These are phyloP conservation scores for Eurystomus glaucurus DNA, from an alignment of 2,797 vertebrate genomes.

Conservation along the genomic window DNA sequence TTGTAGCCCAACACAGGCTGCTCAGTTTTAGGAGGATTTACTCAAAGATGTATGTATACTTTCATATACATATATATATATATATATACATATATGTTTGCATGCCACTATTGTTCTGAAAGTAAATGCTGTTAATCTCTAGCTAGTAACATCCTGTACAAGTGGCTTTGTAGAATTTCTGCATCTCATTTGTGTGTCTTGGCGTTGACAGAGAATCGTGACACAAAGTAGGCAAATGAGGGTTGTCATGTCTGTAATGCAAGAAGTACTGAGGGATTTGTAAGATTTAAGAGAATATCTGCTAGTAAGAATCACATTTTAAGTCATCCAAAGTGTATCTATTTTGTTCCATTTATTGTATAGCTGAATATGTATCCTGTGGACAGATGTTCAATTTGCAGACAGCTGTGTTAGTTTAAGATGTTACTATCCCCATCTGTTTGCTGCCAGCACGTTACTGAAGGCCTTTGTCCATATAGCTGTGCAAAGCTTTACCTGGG, in stretches of 20 bases:
- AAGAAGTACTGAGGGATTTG: constrained; percentile 9
- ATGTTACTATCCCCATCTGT: constrained; percentile 41
- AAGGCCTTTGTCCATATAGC: not conserved
- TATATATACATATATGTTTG: not conserved
- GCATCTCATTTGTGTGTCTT: not conserved
- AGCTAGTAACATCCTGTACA: not conserved
- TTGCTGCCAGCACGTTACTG: not conserved
- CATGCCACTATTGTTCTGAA: not conserved
- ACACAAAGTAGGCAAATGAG: not conserved
- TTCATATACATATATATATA: not conserved
- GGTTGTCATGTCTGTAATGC: not conserved
- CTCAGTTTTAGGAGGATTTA: not conserved
- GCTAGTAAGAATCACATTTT: constrained; percentile 1
- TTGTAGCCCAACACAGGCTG: not conserved
- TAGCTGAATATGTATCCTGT: not conserved
- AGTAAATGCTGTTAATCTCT: not conserved
- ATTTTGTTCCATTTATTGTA: constrained; percentile 13
- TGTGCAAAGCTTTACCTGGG: not conserved
- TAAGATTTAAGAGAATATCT: constrained; percentile 6
- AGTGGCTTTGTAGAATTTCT: not conserved
- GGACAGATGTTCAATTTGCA: constrained; percentile 56
- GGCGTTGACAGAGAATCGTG: not conserved
- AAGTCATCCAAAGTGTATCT: not conserved
- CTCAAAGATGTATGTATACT: not conserved
- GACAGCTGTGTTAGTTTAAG: constrained; percentile 56